Conservation (phyloP, 2,888 invertebrate genomes). For the Xanthia togata region DNA sequence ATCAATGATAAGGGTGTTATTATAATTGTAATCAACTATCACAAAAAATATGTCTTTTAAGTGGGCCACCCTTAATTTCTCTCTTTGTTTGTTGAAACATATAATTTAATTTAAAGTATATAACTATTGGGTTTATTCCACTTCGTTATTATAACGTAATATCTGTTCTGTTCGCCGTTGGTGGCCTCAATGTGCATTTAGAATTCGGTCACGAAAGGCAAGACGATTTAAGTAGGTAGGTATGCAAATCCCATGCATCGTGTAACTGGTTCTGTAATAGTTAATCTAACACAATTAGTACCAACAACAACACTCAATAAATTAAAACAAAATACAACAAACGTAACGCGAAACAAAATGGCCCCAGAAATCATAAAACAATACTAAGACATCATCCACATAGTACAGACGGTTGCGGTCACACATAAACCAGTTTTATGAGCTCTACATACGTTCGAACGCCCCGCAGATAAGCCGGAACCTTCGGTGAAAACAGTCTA, state of each 20-base stretch:
- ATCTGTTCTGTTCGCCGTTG: neutral
- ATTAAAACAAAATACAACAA: constrained; percentile 18
- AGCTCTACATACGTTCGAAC: constrained; percentile 46
- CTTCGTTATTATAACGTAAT: too few species aligned
- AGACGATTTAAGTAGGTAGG: neutral
- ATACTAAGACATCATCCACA: constrained; percentile 51
- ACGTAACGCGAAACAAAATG: constrained; percentile 19
- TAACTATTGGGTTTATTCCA: neutral
- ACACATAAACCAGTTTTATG: constrained; percentile 49
- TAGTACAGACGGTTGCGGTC: constrained; percentile 39
- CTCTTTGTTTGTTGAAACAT: neutral
- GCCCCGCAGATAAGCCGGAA: constrained; percentile 55
- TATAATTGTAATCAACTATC: neutral
- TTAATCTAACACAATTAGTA: neutral
- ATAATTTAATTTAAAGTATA: neutral
- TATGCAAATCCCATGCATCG: neutral
- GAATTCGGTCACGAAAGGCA: neutral
- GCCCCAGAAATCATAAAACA: constrained; percentile 47
- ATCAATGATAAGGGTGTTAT: constrained; percentile 3
- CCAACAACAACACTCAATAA: constrained; percentile 3
- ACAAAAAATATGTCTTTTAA: neutral
- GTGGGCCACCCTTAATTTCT: neutral
- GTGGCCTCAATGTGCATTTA: neutral
- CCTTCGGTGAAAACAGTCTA: constrained; percentile 47
- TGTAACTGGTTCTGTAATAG: too few species aligned